phyloP scores from a whole-genome alignment of 64 coral and sea anemone genomes.

The Porites lutea region DNA sequence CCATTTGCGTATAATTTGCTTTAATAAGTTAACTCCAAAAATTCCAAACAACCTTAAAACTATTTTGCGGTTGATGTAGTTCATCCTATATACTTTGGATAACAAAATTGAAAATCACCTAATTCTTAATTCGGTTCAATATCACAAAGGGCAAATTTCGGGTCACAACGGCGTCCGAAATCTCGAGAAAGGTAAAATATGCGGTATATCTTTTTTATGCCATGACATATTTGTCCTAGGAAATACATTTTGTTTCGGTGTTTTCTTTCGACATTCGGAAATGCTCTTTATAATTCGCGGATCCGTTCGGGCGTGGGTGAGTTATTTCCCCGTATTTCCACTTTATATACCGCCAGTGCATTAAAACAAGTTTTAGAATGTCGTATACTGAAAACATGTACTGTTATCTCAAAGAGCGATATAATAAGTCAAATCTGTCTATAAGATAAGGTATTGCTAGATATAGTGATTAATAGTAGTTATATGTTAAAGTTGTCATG shows the following conservation, averaged over 20 bases:
- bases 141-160: neutral
- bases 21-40: slow-evolving; percentile 11
- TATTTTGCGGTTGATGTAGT: slow-evolving; percentile 13
- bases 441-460: slow-evolving; percentile 17
- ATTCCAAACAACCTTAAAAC: neutral
- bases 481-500: neutral
- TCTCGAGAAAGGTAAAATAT: neutral
- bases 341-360: neutral
- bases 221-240: neutral
- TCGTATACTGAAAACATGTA: neutral
- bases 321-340: neutral
- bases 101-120: neutral
- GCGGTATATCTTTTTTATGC: neutral
- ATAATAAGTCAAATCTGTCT: slow-evolving; percentile 24
- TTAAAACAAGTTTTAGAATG: neutral
- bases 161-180: neutral
- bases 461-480: neutral
- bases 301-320: neutral
- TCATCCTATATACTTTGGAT: neutral
- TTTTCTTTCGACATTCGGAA: slow-evolving; percentile 11
- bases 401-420: neutral
- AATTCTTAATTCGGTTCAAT: neutral
- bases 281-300: neutral
- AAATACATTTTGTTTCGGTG: neutral
- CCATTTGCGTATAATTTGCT: slow-evolving; percentile 3